Conservation (phyloP, 2,113 vertebrate species). For the cattle (Bos taurus) region ARS-UCD2.0 NC_037349.1:36062001-36062500, state of each 20-base stretch:
- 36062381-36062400: background rate
- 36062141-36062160: background rate
- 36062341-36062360: background rate
- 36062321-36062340: background rate
- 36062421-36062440: background rate
- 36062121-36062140: background rate
- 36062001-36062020: background rate
- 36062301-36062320: background rate
- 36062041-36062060: background rate
- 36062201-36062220: background rate
- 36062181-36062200: background rate
- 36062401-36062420: background rate
- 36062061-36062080: background rate
- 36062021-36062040: background rate
- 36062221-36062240: background rate
- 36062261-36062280: conserved; percentile 13
- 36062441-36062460: background rate
- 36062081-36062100: background rate
- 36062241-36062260: conserved; percentile 6
- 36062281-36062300: conserved; percentile 20
- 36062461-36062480: background rate
- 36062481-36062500: background rate
- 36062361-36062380: background rate
- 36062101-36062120: background rate
- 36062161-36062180: background rate